phyloP scores from a whole-genome alignment of 2,113 vertebrate genomes.

The Chloroceryle aenea region DNA sequence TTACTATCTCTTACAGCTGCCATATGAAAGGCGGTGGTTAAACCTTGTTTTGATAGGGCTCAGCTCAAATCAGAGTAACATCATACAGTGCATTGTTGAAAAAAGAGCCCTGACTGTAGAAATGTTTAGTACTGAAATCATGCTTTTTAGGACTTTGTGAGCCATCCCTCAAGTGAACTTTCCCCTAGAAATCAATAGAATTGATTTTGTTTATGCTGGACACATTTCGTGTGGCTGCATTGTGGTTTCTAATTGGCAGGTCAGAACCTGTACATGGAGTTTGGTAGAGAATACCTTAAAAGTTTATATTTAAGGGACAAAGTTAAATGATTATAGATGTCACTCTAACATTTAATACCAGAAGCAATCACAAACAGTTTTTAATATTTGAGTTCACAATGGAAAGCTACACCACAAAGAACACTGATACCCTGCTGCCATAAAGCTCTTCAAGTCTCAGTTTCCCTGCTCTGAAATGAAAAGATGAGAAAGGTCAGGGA shows the following conservation, averaged over 20 bases:
- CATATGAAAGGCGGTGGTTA: neutral
- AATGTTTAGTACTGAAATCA: neutral
- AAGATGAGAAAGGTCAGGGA: constrained; percentile 18
- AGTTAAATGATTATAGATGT: neutral
- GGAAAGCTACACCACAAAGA: neutral
- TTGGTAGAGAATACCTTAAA: neutral
- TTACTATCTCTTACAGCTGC: neutral
- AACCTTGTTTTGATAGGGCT: neutral
- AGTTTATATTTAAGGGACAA: neutral
- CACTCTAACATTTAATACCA: neutral
- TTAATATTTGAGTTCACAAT: neutral
- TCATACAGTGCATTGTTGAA: neutral
- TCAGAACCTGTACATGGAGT: neutral
- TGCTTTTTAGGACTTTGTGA: neutral
- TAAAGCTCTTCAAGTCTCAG: neutral
- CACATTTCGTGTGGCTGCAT: neutral
- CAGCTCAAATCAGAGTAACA: neutral
- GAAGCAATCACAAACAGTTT: neutral
- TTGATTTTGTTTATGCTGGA: constrained; percentile 30
- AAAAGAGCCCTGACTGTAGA: neutral
- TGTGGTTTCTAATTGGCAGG: neutral
- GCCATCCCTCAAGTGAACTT: neutral
- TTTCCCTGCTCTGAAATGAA: constrained; percentile 11
- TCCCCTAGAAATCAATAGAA: constrained; percentile 18
- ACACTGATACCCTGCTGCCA: neutral